These are phyloP conservation scores for Eupleurogrammus muticus DNA, from an alignment of 2,797 vertebrate genomes.

Conservation along the genomic window DNA sequence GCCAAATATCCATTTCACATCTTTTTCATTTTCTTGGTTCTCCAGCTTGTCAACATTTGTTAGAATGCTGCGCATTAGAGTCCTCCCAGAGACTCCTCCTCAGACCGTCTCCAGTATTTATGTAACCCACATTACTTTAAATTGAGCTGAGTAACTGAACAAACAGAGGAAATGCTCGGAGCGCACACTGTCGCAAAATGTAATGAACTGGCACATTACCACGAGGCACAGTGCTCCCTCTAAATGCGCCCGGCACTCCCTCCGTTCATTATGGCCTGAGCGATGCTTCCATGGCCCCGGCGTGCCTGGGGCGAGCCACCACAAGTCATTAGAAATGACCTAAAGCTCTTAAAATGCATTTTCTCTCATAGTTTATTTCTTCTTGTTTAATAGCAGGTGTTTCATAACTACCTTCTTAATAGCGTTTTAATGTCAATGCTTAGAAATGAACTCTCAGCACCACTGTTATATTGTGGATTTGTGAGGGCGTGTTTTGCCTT, in stretches of 20 bases:
- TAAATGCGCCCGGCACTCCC: conserved; percentile 55
- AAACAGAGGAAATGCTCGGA: conserved; percentile 66
- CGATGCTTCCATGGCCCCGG: conserved; percentile 55
- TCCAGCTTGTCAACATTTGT: conserved; percentile 21
- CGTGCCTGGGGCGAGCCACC: conserved; percentile 33
- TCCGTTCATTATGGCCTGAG: conserved; percentile 65
- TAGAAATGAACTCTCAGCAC: conserved; percentile 25
- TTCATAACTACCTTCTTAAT: conserved; percentile 55
- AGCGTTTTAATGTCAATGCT: conserved; percentile 55
- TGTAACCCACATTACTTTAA: conserved; percentile 64
- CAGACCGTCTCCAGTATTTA: conserved; percentile 52
- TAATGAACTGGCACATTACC: conserved; percentile 78
- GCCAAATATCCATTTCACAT: conserved; percentile 46
- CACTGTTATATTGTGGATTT: conserved; percentile 19
- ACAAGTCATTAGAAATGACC: conserved; percentile 51
- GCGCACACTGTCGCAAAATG: conserved; percentile 68
- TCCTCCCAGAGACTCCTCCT: conserved; percentile 40
- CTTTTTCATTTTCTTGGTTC: conserved; percentile 14
- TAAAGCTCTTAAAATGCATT: conserved; percentile 38
- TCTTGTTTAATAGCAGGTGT: conserved; percentile 46
- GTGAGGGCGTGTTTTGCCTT: neutral
- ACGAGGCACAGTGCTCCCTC: conserved; percentile 58
- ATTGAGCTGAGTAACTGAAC: conserved; percentile 67
- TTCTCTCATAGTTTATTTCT: conserved; percentile 17
- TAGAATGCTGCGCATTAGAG: conserved; percentile 38